Evolutionary conservation across 64 coral and sea anemone species (phyloP).

Genomic region (Trachythela sp.): DNA sequence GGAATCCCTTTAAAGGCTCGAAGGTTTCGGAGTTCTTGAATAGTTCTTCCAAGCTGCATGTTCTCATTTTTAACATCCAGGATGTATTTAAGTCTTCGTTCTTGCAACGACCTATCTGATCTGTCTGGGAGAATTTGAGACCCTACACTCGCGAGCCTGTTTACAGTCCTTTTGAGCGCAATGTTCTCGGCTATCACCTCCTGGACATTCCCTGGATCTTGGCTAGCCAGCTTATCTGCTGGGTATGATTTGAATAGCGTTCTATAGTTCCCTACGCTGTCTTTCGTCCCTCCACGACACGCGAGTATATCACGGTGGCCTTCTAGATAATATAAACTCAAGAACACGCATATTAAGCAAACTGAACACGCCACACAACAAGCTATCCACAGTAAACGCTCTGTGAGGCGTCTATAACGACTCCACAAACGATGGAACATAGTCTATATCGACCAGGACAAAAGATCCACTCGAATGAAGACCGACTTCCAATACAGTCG

Average conservation of each 20-base stretch:
- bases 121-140: neutral
- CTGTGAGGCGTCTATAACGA: neutral
- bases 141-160: neutral
- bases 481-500: too few relatives aligned
- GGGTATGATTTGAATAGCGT: neutral
- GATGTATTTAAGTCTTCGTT: neutral
- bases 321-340: neutral
- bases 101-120: neutral
- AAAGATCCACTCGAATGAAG: too few relatives aligned
- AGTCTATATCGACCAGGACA: too few relatives aligned
- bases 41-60: neutral
- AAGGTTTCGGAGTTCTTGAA: neutral
- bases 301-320: neutral
- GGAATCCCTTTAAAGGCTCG: neutral
- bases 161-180: neutral
- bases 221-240: neutral
- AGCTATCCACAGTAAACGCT: neutral
- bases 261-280: neutral
- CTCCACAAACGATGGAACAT: neutral
- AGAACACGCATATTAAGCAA: neutral
- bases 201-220: neutral
- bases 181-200: neutral
- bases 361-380: neutral
- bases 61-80: neutral
- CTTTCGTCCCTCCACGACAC: neutral